Evolutionary conservation across 2,113 vertebrate genomes (phyloP).

Genomic region (Ariopsis seemanni): DNA sequence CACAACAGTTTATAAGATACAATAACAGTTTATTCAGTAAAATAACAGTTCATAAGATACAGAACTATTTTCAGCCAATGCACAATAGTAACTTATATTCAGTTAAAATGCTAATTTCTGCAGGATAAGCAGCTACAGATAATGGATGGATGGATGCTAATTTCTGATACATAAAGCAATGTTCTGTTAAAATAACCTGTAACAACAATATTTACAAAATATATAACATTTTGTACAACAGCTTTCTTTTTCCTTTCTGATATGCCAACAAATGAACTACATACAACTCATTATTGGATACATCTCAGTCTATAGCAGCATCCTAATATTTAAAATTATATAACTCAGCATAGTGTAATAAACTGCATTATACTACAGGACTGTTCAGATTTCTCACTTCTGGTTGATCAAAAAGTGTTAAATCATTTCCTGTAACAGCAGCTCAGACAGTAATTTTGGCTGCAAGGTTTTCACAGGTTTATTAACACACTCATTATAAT

Average conservation of each 20-base stretch:
- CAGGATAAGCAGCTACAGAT: too few relatives aligned
- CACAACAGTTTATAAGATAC: neutral
- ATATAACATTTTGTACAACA: neutral
- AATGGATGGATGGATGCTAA: neutral
- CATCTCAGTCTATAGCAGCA: neutral
- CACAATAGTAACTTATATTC: neutral
- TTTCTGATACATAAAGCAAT: neutral
- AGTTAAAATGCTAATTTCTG: neutral
- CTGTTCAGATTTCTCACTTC: neutral
- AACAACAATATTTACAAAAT: neutral
- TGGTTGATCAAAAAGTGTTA: neutral
- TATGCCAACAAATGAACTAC: neutral
- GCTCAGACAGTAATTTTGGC: neutral
- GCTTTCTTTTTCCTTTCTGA: neutral
- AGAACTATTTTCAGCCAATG: neutral
- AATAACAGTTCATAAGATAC: neutral
- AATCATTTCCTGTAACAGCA: neutral
- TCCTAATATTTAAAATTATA: too few relatives aligned
- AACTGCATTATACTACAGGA: too few relatives aligned
- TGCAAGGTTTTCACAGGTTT: neutral
- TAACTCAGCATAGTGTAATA: too few relatives aligned
- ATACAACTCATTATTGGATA: neutral
- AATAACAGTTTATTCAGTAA: neutral
- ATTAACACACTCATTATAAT: neutral
- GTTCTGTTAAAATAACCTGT: neutral